Base-by-base conservation (phyloP, 2,888 invertebrate genomes). In the Fragum sueziense region DNA sequence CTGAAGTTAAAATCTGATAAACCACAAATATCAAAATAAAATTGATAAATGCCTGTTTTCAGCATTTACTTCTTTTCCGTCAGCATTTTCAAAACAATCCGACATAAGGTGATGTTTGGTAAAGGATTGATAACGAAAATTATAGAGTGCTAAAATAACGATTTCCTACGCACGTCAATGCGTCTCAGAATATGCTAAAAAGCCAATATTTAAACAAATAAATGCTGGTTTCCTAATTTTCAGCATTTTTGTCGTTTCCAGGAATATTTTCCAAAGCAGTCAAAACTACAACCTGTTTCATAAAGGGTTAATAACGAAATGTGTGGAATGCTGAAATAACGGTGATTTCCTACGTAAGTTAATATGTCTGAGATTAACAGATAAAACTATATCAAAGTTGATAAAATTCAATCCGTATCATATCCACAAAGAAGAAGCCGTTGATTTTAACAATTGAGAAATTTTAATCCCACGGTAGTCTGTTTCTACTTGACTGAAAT, bases 401-500 rank as follows among this genome's bases (percentile, higher is more conserved):
- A 57, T 9, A 0, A 57, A 29, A 27, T 29, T 20, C 25, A 57
- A 22, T 29, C 7, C 20, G 9, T 57, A 29, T 57, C 57, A 57
- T 17, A 57, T 17, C 0, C 14, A 29, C 29, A 57, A 57, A 57
- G 7, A 6, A 57, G 57, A 14, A 57, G 27, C 27, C 27, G 57
- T 57, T 17, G 14, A 29, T 57, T 57, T 29, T 29, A 57, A 57
- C 27, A 29, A 57, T 57, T 29, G 27, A 57, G 57, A 57, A 25
- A 57, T 29, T 57, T 61, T 61, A 61, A 61, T 67, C 67, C 41
- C 67, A 67, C 67, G 62, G 22, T 47, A n/a, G 17, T 37, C 52
- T 29, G 31, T 61, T 22, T 59, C 25, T 47, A 52, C 41, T 54
- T 20, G 70, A 71, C 76, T 76, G 73, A n/a, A n/a, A n/a, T n/a